Base-by-base conservation (phyloP, 2,888 invertebrate genomes). In the Electrophaes corylata region DNA sequence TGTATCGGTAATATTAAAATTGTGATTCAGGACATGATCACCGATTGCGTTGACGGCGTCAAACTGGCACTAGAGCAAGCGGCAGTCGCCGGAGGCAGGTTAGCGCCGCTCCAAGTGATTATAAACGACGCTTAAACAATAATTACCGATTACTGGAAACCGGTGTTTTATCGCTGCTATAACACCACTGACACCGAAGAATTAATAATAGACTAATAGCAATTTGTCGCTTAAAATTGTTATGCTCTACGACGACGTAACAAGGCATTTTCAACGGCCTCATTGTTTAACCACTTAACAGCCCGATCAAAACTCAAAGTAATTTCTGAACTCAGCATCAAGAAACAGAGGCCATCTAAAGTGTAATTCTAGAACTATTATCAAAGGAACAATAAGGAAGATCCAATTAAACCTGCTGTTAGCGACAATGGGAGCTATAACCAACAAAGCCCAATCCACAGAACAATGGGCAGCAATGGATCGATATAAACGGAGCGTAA, bases 81-180 rank as follows among this genome's bases (percentile, higher is more conserved):
- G 46, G 40, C 46, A 26, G 60, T 52, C 55, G 50, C 69, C 66
- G 59, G 60, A 53, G 67, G 66, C 68, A 69, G 65, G 71, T 70
- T 70, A 75, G 71, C 72, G 75, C 78, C 78, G 75, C 74, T 79
- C 72, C 69, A 67, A 71, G 73, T 76, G 83, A 88, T 89, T 89
- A 88, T 84, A 86, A 87, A 83, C 81, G 83, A 77, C 81, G 80
- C 81, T 84, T 83, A 78, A 85, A 87, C 87, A 87, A 87, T 88
- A 89, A 89, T 88, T 88, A 84, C 77, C 79, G 83, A 83, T 84
- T 79, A 82, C 79, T 73, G 70, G 75, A 79, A 82, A 81, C 79
- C 72, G 78, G 77, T 75, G 73, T 74, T 65, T 76, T 78, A 79
- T 79, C 77, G 71, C 54, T 66, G 65, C 66, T 74, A 64, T 71